Evolutionary conservation across 2,113 vertebrate genomes (phyloP).

Genomic region (Cygnus buccinator): DNA sequence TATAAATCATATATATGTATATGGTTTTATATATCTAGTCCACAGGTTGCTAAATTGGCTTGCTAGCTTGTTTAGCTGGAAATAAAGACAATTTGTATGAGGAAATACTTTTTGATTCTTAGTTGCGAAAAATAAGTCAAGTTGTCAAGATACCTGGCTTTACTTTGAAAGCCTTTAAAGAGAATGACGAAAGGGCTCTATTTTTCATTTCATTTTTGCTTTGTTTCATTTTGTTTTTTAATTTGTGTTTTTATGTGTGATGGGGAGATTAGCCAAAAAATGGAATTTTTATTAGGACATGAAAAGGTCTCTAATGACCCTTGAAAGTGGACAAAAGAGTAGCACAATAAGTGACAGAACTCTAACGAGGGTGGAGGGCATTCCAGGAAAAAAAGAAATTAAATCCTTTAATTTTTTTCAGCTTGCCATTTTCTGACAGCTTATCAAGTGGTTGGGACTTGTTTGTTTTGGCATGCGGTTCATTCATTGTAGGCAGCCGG

Average conservation of each 20-base stretch:
- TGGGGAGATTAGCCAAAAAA: constrained; percentile 61
- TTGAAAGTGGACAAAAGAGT: constrained; percentile 58
- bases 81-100: background rate
- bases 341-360: constrained; percentile 69
- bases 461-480: constrained; percentile 75
- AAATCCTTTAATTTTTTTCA: constrained; percentile 70
- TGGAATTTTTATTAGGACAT: constrained; percentile 64
- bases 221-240: constrained; percentile 47
- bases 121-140: constrained; percentile 12
- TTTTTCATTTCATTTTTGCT: background rate
- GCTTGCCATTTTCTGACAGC: constrained; percentile 72
- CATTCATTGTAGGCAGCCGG: constrained; percentile 65
- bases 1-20: background rate
- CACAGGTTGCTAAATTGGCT: background rate
- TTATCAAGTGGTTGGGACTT: constrained; percentile 70
- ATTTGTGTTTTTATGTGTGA: constrained; percentile 45
- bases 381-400: constrained; percentile 73
- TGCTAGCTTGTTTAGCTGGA: background rate
- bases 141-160: constrained; percentile 34
- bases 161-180: constrained; percentile 37
- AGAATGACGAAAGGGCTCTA: background rate
- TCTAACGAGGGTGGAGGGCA: constrained; percentile 69
- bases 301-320: constrained; percentile 68
- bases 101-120: background rate
- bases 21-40: background rate